Percentiles rank a stretch among this genome's conserved stretches.
Conservation (phyloP, 2,113 vertebrate genomes). For the Rhipidura dahli region DNA sequence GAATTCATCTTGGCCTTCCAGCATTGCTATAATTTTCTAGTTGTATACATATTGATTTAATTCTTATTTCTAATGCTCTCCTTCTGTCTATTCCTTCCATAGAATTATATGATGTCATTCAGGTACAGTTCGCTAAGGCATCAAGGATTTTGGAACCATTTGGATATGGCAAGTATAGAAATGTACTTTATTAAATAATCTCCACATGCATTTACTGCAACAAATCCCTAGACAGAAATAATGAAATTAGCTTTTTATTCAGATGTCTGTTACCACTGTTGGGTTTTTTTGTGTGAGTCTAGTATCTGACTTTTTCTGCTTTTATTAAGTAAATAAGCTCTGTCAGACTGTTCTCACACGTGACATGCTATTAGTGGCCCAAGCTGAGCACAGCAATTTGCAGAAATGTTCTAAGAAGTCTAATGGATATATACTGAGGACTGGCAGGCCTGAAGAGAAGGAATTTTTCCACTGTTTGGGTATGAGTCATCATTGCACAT, state of each 20-base stretch:
- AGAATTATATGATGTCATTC: not conserved
- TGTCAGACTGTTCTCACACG: not conserved
- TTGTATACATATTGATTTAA: not conserved
- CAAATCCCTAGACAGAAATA: conserved; percentile 40
- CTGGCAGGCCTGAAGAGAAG: not conserved
- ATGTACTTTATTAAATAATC: not conserved
- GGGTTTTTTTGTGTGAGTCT: not conserved
- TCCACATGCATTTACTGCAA: not conserved
- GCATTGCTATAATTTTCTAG: not conserved
- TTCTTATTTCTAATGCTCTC: not conserved
- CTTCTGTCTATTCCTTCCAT: not conserved
- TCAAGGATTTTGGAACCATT: not conserved
- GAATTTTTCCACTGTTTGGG: not conserved
- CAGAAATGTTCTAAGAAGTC: not conserved
- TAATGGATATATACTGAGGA: not conserved
- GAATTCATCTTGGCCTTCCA: not conserved
- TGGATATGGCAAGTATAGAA: not conserved
- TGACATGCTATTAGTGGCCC: not conserved
- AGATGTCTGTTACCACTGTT: not conserved
- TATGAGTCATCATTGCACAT: not conserved
- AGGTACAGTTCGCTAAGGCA: not conserved
- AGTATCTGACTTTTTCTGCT: conserved; percentile 17
- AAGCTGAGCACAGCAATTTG: not conserved
- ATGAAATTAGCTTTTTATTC: conserved; percentile 44
- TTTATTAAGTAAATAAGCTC: not conserved